Evolutionary conservation across 30 jellyfish, hydroid and myxozoan genomes (phyloP).

Genomic region (Aurelia sp.): DNA sequence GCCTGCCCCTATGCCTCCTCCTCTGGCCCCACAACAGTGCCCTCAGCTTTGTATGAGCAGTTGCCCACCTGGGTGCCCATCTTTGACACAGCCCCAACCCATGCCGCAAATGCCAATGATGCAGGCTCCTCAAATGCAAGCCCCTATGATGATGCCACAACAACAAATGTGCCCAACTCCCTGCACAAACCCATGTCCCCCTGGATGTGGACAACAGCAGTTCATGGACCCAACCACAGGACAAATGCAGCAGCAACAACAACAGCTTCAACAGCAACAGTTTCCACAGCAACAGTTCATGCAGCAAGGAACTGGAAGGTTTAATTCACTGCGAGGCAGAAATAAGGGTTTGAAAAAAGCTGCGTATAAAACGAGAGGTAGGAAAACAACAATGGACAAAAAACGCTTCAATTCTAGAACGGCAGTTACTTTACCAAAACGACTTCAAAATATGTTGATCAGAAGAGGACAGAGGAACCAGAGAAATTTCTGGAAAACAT

Average conservation of each 20-base stretch:
- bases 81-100: constrained; percentile 30
- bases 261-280: constrained; percentile 21
- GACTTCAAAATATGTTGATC: constrained; percentile 30
- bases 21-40: constrained; percentile 5
- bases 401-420: background rate
- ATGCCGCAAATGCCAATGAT: constrained; percentile 18
- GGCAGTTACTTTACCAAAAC: constrained; percentile 1
- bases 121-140: constrained; percentile 28
- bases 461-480: constrained; percentile 60
- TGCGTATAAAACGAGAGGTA: background rate
- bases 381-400: constrained; percentile 17
- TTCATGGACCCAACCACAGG: constrained; percentile 65
- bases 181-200: constrained; percentile 84
- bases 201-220: constrained; percentile 64
- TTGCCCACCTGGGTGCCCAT: constrained; percentile 71
- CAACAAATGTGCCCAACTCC: constrained; percentile 87
- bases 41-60: constrained; percentile 51
- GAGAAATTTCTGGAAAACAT: constrained; percentile 54
- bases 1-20: constrained; percentile 54
- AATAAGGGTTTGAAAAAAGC: background rate
- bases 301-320: background rate
- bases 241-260: constrained; percentile 45
- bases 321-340: background rate
- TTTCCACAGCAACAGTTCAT: background rate
- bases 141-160: constrained; percentile 49